phyloP scores from a whole-genome alignment of 2,113 vertebrate genomes.

The Caloenas nicobarica region DNA sequence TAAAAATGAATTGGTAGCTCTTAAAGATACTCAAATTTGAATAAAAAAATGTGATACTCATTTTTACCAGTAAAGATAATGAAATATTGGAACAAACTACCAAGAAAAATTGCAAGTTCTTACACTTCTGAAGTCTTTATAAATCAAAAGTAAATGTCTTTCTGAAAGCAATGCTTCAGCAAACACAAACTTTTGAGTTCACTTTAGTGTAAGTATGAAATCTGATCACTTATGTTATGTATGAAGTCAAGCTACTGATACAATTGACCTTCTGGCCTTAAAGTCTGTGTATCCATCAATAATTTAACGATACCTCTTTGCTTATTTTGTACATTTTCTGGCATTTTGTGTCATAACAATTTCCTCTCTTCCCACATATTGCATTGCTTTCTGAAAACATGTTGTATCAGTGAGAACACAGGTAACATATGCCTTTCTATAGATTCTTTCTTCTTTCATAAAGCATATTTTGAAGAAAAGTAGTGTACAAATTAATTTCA shows the following conservation, averaged over 20 bases:
- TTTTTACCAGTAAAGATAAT: neutral
- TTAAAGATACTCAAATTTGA: neutral
- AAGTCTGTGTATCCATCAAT: neutral
- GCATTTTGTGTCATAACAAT: neutral
- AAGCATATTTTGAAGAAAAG: neutral
- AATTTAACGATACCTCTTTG: conserved; percentile 13
- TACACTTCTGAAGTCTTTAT: neutral
- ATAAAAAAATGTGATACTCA: neutral
- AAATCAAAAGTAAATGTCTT: conserved; percentile 7
- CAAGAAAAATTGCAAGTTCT: neutral
- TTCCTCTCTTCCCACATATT: neutral
- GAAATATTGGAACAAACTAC: neutral
- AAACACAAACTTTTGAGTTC: neutral
- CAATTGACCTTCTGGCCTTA: neutral
- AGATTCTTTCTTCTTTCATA: neutral
- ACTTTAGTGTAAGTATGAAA: neutral
- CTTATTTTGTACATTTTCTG: neutral
- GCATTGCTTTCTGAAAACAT: neutral
- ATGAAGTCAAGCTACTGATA: neutral
- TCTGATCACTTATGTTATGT: neutral
- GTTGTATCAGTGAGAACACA: neutral
- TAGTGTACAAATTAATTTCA: neutral
- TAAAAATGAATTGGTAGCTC: neutral
- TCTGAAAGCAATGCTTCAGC: neutral
- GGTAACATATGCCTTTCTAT: neutral